Evolutionary conservation across 2,888 invertebrate genomes (phyloP).

Genomic region (Morpho deidamia): DNA sequence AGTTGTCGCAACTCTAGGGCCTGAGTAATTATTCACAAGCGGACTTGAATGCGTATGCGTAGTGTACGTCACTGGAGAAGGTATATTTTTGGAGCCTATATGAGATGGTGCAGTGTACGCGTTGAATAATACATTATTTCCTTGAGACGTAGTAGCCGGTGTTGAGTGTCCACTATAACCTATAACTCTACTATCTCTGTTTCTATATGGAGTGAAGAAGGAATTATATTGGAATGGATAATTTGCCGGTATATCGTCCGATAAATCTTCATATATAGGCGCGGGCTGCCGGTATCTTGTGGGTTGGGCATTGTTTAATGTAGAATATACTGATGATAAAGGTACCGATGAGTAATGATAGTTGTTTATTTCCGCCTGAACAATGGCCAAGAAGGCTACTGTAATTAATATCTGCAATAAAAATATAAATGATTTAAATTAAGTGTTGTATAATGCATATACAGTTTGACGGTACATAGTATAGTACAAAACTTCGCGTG

Average conservation of each 20-base stretch:
- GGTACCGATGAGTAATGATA: slow-evolving; percentile 28
- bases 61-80: slow-evolving; percentile 4
- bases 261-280: slow-evolving; percentile 16
- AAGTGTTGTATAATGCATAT: too few relatives aligned
- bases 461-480: too few relatives aligned
- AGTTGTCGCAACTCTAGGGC: slow-evolving; percentile 26
- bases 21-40: slow-evolving; percentile 20
- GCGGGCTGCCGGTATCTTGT: slow-evolving; percentile 15
- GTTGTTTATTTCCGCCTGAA: slow-evolving; percentile 30
- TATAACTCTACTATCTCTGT: too few relatives aligned
- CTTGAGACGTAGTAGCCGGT: not conserved
- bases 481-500: too few relatives aligned
- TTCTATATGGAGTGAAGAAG: too few relatives aligned
- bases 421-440: too few relatives aligned
- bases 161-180: too few relatives aligned
- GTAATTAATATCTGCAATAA: slow-evolving; percentile 38
- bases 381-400: slow-evolving; percentile 31
- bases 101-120: slow-evolving; percentile 12
- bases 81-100: slow-evolving; percentile 17
- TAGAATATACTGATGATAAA: not conserved
- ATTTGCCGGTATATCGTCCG: too few relatives aligned
- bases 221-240: too few relatives aligned
- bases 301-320: not conserved
- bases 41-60: slow-evolving; percentile 22
- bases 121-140: not conserved